Conservation (phyloP, 2,113 vertebrate genomes). For the Martes martes region DNA sequence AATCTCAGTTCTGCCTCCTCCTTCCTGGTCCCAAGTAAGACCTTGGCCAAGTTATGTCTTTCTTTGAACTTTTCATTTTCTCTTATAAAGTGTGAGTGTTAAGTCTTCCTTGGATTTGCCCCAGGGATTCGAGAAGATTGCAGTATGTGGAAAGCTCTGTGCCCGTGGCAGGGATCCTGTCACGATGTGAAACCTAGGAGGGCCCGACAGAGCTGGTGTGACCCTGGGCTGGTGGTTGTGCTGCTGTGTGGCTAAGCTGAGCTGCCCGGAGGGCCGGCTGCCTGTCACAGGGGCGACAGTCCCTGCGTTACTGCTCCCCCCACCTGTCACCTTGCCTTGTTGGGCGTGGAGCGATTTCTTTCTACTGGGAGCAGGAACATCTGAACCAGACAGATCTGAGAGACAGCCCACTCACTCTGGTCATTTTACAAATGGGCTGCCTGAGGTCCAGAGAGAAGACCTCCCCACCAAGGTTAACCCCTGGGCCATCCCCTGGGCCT, state of each 20-base stretch:
- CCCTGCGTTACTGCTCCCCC: too few species aligned
- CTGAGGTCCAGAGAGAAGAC: neutral
- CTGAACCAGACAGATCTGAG: neutral
- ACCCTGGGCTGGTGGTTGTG: neutral
- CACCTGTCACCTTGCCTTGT: neutral
- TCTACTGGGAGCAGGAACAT: neutral
- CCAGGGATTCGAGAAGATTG: neutral
- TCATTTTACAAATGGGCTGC: neutral
- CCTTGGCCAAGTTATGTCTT: neutral
- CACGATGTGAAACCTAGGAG: neutral
- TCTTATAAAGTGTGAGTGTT: neutral
- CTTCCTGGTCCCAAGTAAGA: neutral
- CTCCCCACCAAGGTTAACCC: neutral
- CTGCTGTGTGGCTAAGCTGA: neutral
- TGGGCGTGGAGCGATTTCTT: neutral
- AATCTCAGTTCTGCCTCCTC: neutral
- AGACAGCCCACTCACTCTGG: neutral
- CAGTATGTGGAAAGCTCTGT: neutral
- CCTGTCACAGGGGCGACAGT: neutral
- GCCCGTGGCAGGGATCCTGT: neutral
- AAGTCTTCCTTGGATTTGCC: neutral
- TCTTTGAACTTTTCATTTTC: neutral
- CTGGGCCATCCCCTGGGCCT: rapidly evolving
- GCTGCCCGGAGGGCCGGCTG: neutral
- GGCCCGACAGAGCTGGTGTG: neutral